Evolutionary conservation across 2,113 vertebrate species (phyloP).

Genomic region (Holacanthus passer): DNA sequence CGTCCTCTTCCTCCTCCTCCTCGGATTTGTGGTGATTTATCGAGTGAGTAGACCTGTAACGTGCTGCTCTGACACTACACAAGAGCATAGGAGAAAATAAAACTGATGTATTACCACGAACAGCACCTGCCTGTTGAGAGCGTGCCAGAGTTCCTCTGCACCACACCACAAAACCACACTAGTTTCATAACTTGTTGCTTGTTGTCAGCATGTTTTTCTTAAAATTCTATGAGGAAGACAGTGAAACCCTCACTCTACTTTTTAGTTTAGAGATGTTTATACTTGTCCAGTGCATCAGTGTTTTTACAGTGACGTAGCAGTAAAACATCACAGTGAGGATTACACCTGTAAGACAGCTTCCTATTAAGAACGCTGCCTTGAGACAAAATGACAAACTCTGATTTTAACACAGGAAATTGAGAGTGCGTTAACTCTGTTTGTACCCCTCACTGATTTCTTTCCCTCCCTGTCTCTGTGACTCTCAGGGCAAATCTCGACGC

Average conservation of each 20-base stretch:
- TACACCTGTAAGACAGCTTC: not conserved
- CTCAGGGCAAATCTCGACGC: conserved; percentile 61
- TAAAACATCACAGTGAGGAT: not conserved
- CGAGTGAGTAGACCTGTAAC: conserved; percentile 59
- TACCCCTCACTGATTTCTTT: conserved; percentile 58
- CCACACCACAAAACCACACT: conserved; percentile 62
- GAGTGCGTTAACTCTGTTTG: not conserved
- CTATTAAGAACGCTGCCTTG: not conserved
- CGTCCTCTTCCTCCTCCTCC: conserved; percentile 69
- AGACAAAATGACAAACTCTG: conserved; percentile 31
- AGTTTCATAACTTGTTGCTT: conserved; percentile 56
- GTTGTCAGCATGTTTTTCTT: conserved; percentile 31
- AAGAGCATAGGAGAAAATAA: not conserved
- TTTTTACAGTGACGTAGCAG: no score
- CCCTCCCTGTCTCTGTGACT: conserved; percentile 25
- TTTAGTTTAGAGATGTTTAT: not conserved
- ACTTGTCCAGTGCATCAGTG: fast-evolving
- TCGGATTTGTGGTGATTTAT: conserved; percentile 33
- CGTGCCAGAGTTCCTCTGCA: conserved; percentile 47
- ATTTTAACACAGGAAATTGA: conserved; percentile 68
- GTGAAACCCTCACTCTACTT: not conserved
- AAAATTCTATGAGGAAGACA: not conserved
- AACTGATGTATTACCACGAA: not conserved
- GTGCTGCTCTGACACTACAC: not conserved
- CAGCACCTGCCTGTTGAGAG: conserved; percentile 50